These are phyloP conservation scores for Drosophila varians DNA, from an alignment of 1,140 invertebrate genomes.

Conservation along the genomic window DNA sequence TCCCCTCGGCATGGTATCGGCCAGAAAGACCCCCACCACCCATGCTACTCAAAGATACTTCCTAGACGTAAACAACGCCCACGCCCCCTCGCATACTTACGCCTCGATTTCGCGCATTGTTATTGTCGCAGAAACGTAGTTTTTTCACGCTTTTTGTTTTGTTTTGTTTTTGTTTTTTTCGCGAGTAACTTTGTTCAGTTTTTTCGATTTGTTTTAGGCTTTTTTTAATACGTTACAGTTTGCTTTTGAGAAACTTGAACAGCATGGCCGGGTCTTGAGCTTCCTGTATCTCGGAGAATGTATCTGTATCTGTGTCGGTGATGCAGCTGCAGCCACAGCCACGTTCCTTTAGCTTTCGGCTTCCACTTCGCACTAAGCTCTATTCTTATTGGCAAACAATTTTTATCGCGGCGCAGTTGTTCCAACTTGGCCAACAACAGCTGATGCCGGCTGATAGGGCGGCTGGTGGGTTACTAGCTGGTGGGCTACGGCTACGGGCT, in stretches of 20 bases:
- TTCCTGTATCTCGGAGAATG: background rate
- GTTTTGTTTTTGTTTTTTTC: background rate
- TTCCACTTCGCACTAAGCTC: constrained; percentile 48
- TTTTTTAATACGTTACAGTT: constrained; percentile 61
- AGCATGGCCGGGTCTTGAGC: constrained; percentile 20
- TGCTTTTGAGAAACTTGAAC: constrained; percentile 46
- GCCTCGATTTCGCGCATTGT: constrained; percentile 58
- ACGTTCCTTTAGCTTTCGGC: constrained; percentile 53
- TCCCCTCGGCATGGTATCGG: background rate
- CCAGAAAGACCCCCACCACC: constrained; percentile 8
- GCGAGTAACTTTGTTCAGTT: background rate
- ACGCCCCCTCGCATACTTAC: constrained; percentile 51
- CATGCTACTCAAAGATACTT: constrained; percentile 25
- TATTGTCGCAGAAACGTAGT: constrained; percentile 15
- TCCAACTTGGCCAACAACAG: constrained; percentile 23
- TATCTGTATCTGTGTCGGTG: background rate
- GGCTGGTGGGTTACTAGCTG: background rate
- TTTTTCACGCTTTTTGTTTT: background rate
- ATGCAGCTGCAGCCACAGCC: constrained; percentile 24
- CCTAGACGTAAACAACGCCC: constrained; percentile 39
- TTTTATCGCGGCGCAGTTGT: constrained; percentile 35
- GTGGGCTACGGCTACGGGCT: too few relatives aligned
- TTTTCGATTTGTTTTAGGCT: background rate
- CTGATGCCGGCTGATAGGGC: constrained; percentile 38
- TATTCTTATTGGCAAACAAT: constrained; percentile 67